Conservation (phyloP, 2,888 invertebrate genomes). For the Muscina levida region DNA sequence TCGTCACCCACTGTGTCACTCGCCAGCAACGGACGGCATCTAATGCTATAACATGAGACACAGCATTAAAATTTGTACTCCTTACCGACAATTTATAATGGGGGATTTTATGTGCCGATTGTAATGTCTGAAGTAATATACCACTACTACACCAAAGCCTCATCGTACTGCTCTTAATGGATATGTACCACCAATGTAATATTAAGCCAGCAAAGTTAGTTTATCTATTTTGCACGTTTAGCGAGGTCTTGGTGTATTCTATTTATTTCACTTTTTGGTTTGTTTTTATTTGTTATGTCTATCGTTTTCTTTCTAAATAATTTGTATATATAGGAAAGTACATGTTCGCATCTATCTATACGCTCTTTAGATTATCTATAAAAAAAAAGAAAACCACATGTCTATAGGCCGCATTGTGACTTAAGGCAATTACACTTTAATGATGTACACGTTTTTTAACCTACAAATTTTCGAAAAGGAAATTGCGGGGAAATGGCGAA, state of each 20-base stretch:
- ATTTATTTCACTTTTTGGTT: too few species aligned
- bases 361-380: too few species aligned
- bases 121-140: neutral
- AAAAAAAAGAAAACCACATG: neutral
- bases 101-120: neutral
- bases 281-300: neutral
- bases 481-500: too few species aligned
- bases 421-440: slow-evolving; percentile 12
- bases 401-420: neutral
- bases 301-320: slow-evolving; percentile 33
- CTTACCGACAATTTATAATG: neutral
- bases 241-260: neutral
- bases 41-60: slow-evolving; percentile 3
- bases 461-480: too few species aligned
- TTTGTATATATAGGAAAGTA: slow-evolving; percentile 20
- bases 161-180: neutral
- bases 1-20: slow-evolving; percentile 61
- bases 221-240: neutral
- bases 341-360: neutral
- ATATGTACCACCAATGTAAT: too few species aligned
- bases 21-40: neutral
- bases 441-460: neutral
- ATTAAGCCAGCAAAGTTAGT: neutral
- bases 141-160: neutral
- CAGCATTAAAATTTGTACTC: neutral